These are phyloP conservation scores for Zoanthus sansibaricus DNA, from an alignment of 92 coral and sea anemone species.

Conservation along the genomic window DNA sequence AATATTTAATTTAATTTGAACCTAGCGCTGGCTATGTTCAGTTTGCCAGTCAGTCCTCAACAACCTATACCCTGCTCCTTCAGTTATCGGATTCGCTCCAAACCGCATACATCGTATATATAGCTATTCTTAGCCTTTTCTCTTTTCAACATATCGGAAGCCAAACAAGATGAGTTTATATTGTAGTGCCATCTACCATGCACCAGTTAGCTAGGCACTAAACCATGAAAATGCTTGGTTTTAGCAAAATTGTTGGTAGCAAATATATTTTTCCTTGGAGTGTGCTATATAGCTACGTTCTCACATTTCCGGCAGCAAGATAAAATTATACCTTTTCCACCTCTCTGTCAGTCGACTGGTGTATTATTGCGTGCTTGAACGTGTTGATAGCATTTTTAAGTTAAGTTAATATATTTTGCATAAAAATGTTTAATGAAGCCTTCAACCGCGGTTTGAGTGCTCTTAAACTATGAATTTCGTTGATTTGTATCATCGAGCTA, in stretches of 20 bases:
- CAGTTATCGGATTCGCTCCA: neutral
- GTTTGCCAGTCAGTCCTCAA: neutral
- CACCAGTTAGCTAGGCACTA: too few species aligned
- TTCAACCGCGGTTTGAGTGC: neutral
- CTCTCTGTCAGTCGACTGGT: neutral
- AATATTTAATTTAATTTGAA: neutral
- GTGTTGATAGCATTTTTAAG: neutral
- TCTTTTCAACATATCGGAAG: neutral
- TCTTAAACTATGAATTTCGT: slow-evolving; percentile 1
- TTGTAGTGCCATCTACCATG: too few species aligned
- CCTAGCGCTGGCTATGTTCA: neutral
- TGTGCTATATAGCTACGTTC: neutral
- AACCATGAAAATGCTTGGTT: too few species aligned
- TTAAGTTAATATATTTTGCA: neutral
- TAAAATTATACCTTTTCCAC: neutral
- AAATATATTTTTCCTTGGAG: too few species aligned
- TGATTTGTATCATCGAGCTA: neutral
- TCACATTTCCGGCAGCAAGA: neutral
- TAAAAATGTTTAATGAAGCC: slow-evolving; percentile 13
- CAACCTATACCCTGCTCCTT: neutral
- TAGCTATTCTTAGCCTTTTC: neutral
- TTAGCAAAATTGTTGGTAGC: too few species aligned
- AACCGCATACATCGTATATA: neutral
- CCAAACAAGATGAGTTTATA: neutral
- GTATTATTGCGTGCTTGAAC: slow-evolving; percentile 11